Percentiles rank a stretch among this genome's conserved stretches.
These are phyloP conservation scores for Pipra filicauda DNA, from an alignment of 2,113 vertebrate genomes.

Conservation along the genomic window DNA sequence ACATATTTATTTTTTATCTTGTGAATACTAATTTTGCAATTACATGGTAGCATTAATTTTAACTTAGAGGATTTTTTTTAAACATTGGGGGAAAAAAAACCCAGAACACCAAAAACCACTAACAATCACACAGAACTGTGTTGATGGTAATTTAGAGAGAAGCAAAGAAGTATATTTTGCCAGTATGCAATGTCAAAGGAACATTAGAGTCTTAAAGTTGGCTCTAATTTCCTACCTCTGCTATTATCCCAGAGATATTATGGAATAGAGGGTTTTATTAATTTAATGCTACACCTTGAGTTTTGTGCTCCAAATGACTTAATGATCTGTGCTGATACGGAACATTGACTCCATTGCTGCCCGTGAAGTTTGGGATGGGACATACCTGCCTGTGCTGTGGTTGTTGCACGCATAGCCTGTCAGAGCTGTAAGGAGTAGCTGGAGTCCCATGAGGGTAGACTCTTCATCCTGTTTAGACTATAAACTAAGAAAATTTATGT, in stretches of 20 bases:
- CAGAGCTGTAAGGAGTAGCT: not conserved
- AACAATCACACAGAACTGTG: not conserved
- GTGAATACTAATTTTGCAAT: not conserved
- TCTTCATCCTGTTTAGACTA: not conserved
- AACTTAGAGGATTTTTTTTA: not conserved
- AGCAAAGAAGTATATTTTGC: not conserved
- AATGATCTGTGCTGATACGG: not conserved
- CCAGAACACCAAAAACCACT: not conserved
- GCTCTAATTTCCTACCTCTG: not conserved
- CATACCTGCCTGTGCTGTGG: accelerated
- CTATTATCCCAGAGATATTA: not conserved
- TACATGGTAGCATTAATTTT: not conserved
- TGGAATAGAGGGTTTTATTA: not conserved
- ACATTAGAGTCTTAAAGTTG: not conserved
- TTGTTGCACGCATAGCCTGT: not conserved
- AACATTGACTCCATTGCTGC: not conserved
- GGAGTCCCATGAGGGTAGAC: not conserved
- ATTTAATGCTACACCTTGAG: not conserved
- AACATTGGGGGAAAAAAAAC: not conserved
- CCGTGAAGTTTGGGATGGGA: not conserved
- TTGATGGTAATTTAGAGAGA: not conserved
- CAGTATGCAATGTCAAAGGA: not conserved
- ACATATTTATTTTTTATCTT: not conserved
- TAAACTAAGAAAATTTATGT: not conserved
- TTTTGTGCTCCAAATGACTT: not conserved